These are phyloP conservation scores for Synergus laeviventris DNA, from an alignment of 2,888 invertebrate species.

Conservation along the genomic window DNA sequence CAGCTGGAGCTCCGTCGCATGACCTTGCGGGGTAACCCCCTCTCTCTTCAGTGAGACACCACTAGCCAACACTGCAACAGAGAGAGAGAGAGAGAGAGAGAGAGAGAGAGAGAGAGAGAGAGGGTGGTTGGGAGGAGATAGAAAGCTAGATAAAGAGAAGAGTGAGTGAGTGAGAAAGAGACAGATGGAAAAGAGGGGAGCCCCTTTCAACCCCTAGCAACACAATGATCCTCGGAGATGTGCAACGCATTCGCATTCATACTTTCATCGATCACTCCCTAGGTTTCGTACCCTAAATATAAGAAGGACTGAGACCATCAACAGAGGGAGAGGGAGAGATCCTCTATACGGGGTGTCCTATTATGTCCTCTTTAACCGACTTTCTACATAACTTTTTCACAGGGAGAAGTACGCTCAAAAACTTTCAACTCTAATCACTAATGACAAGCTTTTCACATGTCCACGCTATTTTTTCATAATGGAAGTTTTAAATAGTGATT, in stretches of 20 bases:
- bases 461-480: background rate
- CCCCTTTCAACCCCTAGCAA: conserved; percentile 54
- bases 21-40: conserved; percentile 66
- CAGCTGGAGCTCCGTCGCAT: conserved; percentile 65
- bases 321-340: background rate
- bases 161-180: conserved; percentile 13
- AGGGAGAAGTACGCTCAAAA: background rate
- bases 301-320: background rate
- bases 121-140: conserved; percentile 27
- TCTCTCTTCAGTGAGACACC: conserved; percentile 73
- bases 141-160: conserved; percentile 39
- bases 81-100: conserved; percentile 67
- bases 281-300: conserved; percentile 44
- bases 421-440: background rate
- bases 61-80: conserved; percentile 72
- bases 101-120: conserved; percentile 59
- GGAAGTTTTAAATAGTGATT: background rate
- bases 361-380: background rate
- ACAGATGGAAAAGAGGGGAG: conserved; percentile 28
- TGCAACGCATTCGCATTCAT: conserved; percentile 61
- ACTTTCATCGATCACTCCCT: conserved; percentile 65
- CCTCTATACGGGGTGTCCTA: background rate
- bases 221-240: conserved; percentile 52
- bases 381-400: background rate
- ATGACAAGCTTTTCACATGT: background rate